Evolutionary conservation across 2,888 invertebrate genomes (phyloP), one percentile per base, ranked within the genome.

Genomic region (Lochmaea capreae): DNA sequence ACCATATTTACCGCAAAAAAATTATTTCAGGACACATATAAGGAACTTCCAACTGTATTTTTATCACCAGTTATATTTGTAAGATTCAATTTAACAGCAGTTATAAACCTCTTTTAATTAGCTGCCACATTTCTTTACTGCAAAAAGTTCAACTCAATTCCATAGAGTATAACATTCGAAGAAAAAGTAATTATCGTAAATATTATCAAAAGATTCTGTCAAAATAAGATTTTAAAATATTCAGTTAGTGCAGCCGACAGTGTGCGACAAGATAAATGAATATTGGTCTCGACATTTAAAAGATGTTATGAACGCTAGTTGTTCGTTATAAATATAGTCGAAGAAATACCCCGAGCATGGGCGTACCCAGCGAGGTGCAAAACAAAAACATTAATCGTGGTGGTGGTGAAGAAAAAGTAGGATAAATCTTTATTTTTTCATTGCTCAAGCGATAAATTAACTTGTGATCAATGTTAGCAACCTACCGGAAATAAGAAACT

Each of bases 131-230:
- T 54, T 54, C 8, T 54, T 54, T 9, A 54, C 54, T 54, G 54
- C 54, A 54, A 54, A 54, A 54, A 10, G 54, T 54, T 18, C 8
- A 54, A 18, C 54, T 52, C n/a, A n/a, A 52, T 52, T 54, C 54
- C 16, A 18, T 18, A 18, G 18, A 18, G 54, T 54, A 16, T 9
- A 54, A 54, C 54, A 54, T 54, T 54, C 54, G 18, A 54, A 54
- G 54, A 54, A 54, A 54, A 54, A 18, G 54, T 54, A 54, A 54
- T 54, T 54, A 54, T 54, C 54, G 10, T 54, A 54, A 54, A 54
- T 54, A 18, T 54, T 54, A 54, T 54, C 54, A 16, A 54, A 46
- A 11, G 18, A 54, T 54, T 54, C 54, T 54, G 54, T 54, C 54
- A 54, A 54, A 54, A 54, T 54, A 54, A n/a, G 54, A 10, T 18